Evolutionary conservation across 1,140 invertebrate genomes (phyloP).

Genomic region (Triops cancriformis): DNA sequence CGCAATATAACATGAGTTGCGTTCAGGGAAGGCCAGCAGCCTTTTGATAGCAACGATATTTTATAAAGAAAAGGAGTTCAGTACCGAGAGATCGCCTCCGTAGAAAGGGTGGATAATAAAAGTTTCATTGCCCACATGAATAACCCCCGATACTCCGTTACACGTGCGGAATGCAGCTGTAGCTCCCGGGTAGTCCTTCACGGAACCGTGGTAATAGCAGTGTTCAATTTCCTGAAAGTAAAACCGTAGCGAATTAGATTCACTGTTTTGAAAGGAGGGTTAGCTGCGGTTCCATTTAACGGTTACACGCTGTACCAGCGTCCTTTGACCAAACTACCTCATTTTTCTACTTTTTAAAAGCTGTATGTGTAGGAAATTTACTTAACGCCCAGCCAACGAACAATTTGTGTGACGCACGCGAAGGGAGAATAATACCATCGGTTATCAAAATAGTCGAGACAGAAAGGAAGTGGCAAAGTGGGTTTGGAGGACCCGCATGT

Average conservation of each 20-base stretch:
- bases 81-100: slow-evolving; percentile 90
- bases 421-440: too few relatives aligned
- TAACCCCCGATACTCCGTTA: slow-evolving; percentile 90
- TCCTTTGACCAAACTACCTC: too few relatives aligned
- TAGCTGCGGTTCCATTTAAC: too few relatives aligned
- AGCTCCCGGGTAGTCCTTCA: slow-evolving; percentile 92
- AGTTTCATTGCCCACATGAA: slow-evolving; percentile 92
- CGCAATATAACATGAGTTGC: background rate
- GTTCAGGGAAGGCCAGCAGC: background rate
- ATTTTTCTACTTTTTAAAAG: too few relatives aligned
- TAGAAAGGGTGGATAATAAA: slow-evolving; percentile 95
- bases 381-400: too few relatives aligned
- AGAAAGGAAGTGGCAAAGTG: too few relatives aligned
- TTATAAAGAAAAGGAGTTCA: slow-evolving; percentile 35
- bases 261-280: too few relatives aligned
- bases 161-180: slow-evolving; percentile 93
- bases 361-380: too few relatives aligned
- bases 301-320: too few relatives aligned
- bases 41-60: background rate
- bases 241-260: background rate
- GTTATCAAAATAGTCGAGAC: too few relatives aligned
- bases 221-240: slow-evolving; percentile 77
- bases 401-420: too few relatives aligned
- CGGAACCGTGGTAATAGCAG: slow-evolving; percentile 90
- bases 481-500: too few relatives aligned